A percentile compares a stretch with the other conserved stretches of the same genome.
Evolutionary conservation across 1,140 invertebrate genomes (phyloP).

Genomic region (Lasioglossum albipes): DNA sequence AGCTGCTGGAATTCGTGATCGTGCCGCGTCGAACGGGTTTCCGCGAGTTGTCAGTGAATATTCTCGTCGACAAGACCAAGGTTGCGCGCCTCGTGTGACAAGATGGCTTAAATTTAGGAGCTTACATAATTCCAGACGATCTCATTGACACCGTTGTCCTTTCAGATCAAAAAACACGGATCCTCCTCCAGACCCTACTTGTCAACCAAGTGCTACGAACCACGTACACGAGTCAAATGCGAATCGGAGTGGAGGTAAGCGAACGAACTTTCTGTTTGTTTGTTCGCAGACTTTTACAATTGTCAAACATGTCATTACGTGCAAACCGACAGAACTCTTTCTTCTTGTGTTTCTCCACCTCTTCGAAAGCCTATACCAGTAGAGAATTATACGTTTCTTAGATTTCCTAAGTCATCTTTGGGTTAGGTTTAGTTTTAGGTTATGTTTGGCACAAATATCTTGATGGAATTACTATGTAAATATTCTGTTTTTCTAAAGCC

Average conservation of each 20-base stretch:
- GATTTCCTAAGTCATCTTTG: not conserved
- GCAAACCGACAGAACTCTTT: not conserved
- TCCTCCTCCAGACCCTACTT: constrained; percentile 68
- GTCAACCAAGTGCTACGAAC: constrained; percentile 65
- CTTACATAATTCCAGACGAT: constrained; percentile 70
- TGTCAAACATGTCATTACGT: constrained; percentile 29
- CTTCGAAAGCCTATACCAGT: too few species aligned
- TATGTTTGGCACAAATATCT: constrained; percentile 7
- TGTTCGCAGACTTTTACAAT: constrained; percentile 6
- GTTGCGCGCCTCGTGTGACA: constrained; percentile 66
- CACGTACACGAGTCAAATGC: constrained; percentile 58
- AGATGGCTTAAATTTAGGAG: constrained; percentile 71
- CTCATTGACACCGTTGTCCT: constrained; percentile 48
- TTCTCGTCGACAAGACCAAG: constrained; percentile 53
- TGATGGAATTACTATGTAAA: too few species aligned
- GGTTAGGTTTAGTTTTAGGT: constrained; percentile 23
- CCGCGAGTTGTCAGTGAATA: constrained; percentile 63
- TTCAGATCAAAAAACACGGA: constrained; percentile 76
- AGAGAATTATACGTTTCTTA: not conserved
- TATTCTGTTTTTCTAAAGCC: not conserved
- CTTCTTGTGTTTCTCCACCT: not conserved
- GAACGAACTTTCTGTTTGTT: not conserved
- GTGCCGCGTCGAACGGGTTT: constrained; percentile 2
- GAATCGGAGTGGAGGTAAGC: constrained; percentile 67
- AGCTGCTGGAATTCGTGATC: not conserved